phyloP scores from a whole-genome alignment of 2,113 vertebrate species.

The Caranx ignobilis region DNA sequence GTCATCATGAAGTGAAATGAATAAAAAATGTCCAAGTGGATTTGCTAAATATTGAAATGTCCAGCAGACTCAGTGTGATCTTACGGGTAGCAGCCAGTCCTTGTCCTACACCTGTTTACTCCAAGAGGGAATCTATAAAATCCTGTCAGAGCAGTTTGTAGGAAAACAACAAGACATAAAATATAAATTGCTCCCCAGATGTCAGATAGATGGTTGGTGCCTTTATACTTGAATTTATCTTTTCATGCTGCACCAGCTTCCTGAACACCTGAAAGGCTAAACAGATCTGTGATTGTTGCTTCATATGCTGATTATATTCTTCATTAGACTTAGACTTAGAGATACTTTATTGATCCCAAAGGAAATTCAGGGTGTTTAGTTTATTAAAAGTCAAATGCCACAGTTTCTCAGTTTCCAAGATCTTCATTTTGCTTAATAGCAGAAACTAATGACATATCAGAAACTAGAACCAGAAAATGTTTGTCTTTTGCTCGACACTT shows the following conservation, averaged over 20 bases:
- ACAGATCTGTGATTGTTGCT: not conserved
- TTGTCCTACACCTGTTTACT: not conserved
- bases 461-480: not conserved
- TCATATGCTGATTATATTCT: not conserved
- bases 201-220: not conserved
- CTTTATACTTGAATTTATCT: not conserved
- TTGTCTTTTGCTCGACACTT: no score
- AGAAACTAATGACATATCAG: no score
- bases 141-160: not conserved
- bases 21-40: constrained; percentile 25
- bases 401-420: no score
- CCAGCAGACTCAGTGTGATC: not conserved
- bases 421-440: no score
- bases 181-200: not conserved
- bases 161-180: constrained; percentile 7
- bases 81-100: not conserved
- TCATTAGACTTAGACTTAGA: no score
- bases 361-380: not conserved
- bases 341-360: no score
- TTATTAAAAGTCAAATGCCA: not conserved
- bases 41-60: not conserved
- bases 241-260: not conserved
- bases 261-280: not conserved
- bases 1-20: constrained; percentile 44
- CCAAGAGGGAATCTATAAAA: not conserved